Conservation (phyloP, 30 jellyfish, hydroid and myxozoan species). For the Hydra vulgaris region DNA sequence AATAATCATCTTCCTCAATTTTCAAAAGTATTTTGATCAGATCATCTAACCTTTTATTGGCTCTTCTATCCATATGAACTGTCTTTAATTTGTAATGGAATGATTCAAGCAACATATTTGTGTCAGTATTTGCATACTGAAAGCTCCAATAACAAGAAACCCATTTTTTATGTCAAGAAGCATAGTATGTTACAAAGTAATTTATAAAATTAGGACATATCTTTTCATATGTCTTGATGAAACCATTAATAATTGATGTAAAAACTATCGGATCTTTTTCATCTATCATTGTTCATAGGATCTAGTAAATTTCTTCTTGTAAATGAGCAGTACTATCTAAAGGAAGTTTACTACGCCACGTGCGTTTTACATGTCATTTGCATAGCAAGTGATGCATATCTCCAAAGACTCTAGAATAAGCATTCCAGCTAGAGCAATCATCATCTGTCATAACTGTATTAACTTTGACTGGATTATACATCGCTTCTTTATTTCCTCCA, state of each 20-base stretch:
- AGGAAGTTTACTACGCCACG: conserved; percentile 21
- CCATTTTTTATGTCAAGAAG: no score
- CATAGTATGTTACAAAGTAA: conserved; percentile 4
- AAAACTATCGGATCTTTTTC: conserved; percentile 15
- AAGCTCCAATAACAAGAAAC: no score
- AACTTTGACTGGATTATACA: conserved; percentile 11
- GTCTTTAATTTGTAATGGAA: no score
- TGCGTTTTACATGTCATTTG: conserved; percentile 31
- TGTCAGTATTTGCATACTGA: no score
- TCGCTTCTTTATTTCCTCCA: conserved; percentile 21
- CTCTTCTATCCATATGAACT: no score
- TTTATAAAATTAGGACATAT: conserved; percentile 7
- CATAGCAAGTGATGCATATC: conserved; percentile 22
- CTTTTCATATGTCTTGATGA: background rate
- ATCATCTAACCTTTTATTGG: no score
- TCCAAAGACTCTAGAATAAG: conserved; percentile 17
- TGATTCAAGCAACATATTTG: no score
- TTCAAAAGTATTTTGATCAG: no score
- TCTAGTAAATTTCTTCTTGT: conserved; percentile 21
- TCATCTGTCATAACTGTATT: conserved; percentile 22
- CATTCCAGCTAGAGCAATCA: conserved; percentile 33
- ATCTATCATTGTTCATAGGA: conserved; percentile 9
- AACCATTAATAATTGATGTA: conserved; percentile 7
- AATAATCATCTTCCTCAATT: no score
- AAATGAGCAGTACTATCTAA: conserved; percentile 2